Base-by-base conservation (phyloP, 2,113 vertebrate species). In the Hiodon tergisus region DNA sequence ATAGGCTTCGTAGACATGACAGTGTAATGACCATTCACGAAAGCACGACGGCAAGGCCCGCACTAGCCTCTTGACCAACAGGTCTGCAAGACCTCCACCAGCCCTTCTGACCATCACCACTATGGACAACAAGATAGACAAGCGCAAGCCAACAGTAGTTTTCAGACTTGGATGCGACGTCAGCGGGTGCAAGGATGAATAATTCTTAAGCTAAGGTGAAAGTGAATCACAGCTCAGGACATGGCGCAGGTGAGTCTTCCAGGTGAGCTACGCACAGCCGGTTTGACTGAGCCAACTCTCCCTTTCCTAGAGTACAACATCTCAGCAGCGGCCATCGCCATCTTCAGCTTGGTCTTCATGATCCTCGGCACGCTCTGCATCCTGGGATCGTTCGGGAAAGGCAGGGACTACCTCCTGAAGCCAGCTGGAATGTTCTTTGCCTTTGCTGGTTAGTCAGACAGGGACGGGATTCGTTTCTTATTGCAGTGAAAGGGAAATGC, bases 401-500 rank as follows among this genome's bases (percentile, higher is more conserved):
- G 93, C 79, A 92, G 89, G 79, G 94, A 96, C 65, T 98, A 98
- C 47, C 90, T 99, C 71, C 93, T 97, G 83, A 93, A 95, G 83
- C 97, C 97, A 0, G 95, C 96, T 0, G 92, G 96, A 79, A 95
- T 99, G 94, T 98, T 99, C 86, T 98, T 92, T 11, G 90, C 92
- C 52, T 99, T 98, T 0, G 90, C 96, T 87, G 97, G 97, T 98
- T 86, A n/a, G 66, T 17, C 7, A 0, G 16, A 63, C 6, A 14
- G 31, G 31, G 31, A 31, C 31, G 31, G 31, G 31, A 31, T 31
- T 31, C 31, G 31, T 31, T 31, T 31, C 31, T 1, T 31, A 31
- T 31, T 31, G 31, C 31, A 31, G 31, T 31, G 31, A 31, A 31
- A 31, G 31, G n/a, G n/a, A n/a, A n/a, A n/a, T n/a, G n/a, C n/a